phyloP scores from a whole-genome alignment of 1,140 invertebrate species.

The Argopecten irradians region DNA sequence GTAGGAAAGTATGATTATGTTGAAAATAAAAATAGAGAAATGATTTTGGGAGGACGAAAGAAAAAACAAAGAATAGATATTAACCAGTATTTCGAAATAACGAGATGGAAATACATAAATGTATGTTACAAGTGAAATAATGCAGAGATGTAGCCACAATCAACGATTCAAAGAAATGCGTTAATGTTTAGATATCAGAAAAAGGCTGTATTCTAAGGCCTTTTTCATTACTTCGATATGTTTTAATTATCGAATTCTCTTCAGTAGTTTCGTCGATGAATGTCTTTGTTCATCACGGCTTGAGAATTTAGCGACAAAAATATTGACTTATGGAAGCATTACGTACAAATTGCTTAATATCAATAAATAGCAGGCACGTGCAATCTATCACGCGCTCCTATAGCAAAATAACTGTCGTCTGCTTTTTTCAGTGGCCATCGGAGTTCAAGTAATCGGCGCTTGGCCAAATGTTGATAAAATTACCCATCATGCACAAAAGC shows the following conservation, averaged over 20 bases:
- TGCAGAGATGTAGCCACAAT: too few species aligned
- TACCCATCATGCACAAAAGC: neutral
- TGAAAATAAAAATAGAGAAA: too few species aligned
- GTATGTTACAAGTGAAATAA: too few species aligned
- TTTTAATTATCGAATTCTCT: neutral
- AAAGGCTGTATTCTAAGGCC: neutral
- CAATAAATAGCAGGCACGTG: neutral
- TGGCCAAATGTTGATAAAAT: neutral
- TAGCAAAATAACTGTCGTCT: neutral
- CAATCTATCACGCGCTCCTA: neutral
- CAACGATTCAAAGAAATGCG: too few species aligned
- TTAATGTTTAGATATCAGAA: too few species aligned
- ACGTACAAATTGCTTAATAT: conserved; percentile 7
- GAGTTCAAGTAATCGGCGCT: neutral
- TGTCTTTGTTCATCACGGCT: neutral
- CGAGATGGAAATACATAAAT: too few species aligned
- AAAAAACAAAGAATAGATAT: too few species aligned
- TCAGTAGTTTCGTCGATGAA: neutral
- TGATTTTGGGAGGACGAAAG: too few species aligned
- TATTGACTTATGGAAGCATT: conserved; percentile 17
- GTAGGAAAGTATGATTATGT: too few species aligned
- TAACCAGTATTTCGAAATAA: too few species aligned
- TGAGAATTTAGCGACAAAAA: neutral
- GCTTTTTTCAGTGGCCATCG: neutral
- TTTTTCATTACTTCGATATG: neutral